phyloP scores from a whole-genome alignment of 1,140 invertebrate species.

The Stegodyphus dumicola region DNA sequence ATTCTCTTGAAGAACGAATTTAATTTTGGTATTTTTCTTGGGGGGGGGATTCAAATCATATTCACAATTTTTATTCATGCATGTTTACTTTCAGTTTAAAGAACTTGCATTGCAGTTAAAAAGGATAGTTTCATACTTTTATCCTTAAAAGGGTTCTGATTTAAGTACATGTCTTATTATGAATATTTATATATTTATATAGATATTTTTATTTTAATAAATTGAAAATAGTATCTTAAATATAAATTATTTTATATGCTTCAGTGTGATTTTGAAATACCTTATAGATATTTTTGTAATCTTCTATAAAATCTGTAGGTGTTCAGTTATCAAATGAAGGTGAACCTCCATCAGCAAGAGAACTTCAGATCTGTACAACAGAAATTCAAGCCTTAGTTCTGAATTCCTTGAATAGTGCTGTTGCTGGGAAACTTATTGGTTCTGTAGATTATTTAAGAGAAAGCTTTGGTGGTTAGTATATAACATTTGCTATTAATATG shows the following conservation, averaged over 20 bases:
- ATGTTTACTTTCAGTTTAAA: too few relatives aligned
- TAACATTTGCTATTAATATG: too few relatives aligned
- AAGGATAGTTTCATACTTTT: too few relatives aligned
- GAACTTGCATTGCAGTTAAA: too few relatives aligned
- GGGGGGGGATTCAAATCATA: too few relatives aligned
- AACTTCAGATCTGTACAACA: conserved; percentile 72
- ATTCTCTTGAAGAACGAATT: too few relatives aligned
- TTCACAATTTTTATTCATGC: too few relatives aligned
- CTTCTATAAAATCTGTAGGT: conserved; percentile 64
- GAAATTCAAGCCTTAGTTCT: conserved; percentile 85
- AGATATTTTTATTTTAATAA: background rate
- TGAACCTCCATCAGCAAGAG: conserved; percentile 65
- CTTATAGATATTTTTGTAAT: background rate
- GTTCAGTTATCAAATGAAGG: conserved; percentile 66
- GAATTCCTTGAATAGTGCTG: conserved; percentile 78
- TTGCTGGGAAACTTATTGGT: conserved; percentile 82
- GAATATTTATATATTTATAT: too few relatives aligned
- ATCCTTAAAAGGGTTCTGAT: too few relatives aligned
- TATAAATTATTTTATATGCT: background rate
- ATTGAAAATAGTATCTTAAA: background rate
- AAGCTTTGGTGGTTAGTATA: conserved; percentile 75
- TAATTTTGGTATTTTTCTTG: too few relatives aligned
- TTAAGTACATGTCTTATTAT: too few relatives aligned
- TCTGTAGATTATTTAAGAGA: conserved; percentile 86
- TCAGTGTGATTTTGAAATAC: background rate